Evolutionary conservation across 2,888 invertebrate species (phyloP).

Genomic region (Amphipyra tragopoginis): DNA sequence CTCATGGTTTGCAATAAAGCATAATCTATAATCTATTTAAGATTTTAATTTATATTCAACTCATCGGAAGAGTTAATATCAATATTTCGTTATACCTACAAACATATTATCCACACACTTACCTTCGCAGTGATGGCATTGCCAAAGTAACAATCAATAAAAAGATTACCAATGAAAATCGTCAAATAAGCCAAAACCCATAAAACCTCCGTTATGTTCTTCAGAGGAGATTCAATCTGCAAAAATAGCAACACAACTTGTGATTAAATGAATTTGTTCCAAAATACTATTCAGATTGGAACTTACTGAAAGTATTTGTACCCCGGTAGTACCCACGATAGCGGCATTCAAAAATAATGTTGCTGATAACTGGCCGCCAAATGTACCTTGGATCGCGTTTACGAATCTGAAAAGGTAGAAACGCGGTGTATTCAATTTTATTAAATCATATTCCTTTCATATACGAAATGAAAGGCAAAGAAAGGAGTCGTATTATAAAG

Average conservation of each 20-base stretch:
- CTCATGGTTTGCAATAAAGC: too few relatives aligned
- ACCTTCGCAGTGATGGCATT: conserved; percentile 72
- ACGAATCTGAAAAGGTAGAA: conserved; percentile 62
- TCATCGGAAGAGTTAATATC: too few relatives aligned
- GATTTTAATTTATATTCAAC: too few relatives aligned
- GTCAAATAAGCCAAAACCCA: conserved; percentile 70
- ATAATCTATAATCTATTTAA: too few relatives aligned
- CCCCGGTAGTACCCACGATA: conserved; percentile 70
- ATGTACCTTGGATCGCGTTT: conserved; percentile 62
- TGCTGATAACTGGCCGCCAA: conserved; percentile 66
- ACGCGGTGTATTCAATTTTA: conserved; percentile 14
- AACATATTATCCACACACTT: conserved; percentile 21
- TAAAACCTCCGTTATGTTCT: conserved; percentile 64
- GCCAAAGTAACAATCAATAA: conserved; percentile 75
- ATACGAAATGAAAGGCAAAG: too few relatives aligned
- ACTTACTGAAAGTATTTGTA: conserved; percentile 74
- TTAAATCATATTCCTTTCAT: conserved; percentile 8
- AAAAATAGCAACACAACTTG: conserved; percentile 32
- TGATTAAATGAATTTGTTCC: neutral
- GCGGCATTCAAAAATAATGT: conserved; percentile 61
- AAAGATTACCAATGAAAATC: conserved; percentile 65
- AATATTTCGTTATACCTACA: too few relatives aligned
- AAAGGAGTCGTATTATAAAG: too few relatives aligned
- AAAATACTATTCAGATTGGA: neutral
- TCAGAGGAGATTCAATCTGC: conserved; percentile 71